Base-by-base conservation (phyloP, 2,888 invertebrate species). In the Mythimna lalbum region DNA sequence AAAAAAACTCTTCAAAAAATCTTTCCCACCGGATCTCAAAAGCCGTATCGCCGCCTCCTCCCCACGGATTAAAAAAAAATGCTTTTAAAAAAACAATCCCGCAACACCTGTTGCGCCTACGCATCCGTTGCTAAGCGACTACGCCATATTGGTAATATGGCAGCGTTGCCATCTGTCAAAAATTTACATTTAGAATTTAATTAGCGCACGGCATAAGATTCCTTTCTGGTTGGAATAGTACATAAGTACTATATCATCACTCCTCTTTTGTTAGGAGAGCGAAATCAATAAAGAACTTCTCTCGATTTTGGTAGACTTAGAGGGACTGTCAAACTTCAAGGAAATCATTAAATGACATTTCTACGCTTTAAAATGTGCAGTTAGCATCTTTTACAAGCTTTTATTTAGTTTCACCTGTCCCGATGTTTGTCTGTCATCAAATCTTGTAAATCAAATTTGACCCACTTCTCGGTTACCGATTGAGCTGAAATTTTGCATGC, bases 41-140 rank as follows among this genome's bases (percentile, higher is more conserved):
- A 89, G 89, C 90, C 93, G 90, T 91, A 92, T 92, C 92, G 89
- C 92, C 92, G 90, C 87, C 74, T 61, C 63, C 88, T 89, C 88
- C 89, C 89, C 83, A 80, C 74, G 75, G 84, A 83, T 87, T 82
- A 70, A 81, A 83, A 85, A 88, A 89, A 92, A 92, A 92, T 87
- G 78, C 72, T 64, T 66, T 6, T 17, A 78, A 66, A 90, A 90
- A 91, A 91, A 63, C 47, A 88, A 86, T 87, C 86, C 79, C 76
- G 83, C 88, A 90, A 90, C 95, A 95, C 95, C 95, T 95, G 95
- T 93, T 93, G 93, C 93, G 89, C 92, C 93, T 80, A 90, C 94
- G 93, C 94, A 93, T 91, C 92, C 92, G 94, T 90, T 88, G 93
- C 90, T 86, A 87, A 82, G 90, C 86, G 84, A 89, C 89, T 43